Evolutionary conservation across 2,888 invertebrate species (phyloP), one percentile per base, ranked within the genome.

Genomic region (Limenitis camilla): DNA sequence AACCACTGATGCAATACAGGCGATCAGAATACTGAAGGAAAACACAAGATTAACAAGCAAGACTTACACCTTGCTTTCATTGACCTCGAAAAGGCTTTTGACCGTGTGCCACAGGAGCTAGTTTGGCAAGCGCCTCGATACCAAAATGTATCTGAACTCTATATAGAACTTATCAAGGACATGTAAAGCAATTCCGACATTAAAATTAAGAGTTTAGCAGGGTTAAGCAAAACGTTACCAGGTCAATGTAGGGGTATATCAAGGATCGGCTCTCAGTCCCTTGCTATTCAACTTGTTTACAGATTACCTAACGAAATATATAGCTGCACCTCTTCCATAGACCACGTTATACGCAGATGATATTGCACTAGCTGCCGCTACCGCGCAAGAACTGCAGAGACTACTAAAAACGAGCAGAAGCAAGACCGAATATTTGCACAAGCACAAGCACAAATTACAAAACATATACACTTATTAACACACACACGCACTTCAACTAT

Each of bases 51-150:
- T 8, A 51, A 49, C n/a, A 43, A 47, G 9, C 42, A 52, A 41
- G 41, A 60, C 11, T 32, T 56, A 45, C 58, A 58, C 30, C 33
- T 59, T 7, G 45, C 43, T 6, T 58, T 58, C 38, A 53, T 58
- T 6, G 58, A 55, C 42, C 39, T 58, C 6, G 50, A 58, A 43
- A 59, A 59, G 10, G 56, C 56, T 2, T 59, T 53, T 28, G 55
- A 59, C 41, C 44, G 46, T 4, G 46, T 59, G 5, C 59, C 56
- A 1, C 49, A 56, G 6, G 8, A 47, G n/a, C 52, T 59, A 7
- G 41, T 56, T 6, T 56, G 54, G 54, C 35, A 56, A 11, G 46
- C 50, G 8, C 38, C 56, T 9, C 41, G 56, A 33, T 36, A 40
- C 3, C 52, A 54, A 39, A 31, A 35, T 6, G 47, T 54, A 7